Base-by-base conservation (phyloP, 2,888 invertebrate genomes). In the Sialis fuliginosa region DNA sequence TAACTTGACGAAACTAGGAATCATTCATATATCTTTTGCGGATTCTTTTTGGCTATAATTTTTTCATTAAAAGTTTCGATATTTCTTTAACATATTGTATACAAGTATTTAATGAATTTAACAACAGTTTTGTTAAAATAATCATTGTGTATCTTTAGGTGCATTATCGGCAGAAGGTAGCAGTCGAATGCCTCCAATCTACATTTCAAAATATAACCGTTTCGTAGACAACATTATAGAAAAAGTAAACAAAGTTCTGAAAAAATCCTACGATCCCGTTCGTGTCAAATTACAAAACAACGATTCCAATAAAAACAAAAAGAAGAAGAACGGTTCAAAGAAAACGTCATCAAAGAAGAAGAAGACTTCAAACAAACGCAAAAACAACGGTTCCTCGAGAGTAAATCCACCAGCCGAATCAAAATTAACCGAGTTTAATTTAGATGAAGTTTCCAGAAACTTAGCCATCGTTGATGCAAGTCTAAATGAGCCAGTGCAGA, bases 181-280 rank as follows among this genome's bases (percentile, higher is more conserved):
- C 33, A 42, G 48, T 41, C 34, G 69, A 45, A 62, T 85, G 52
- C 79, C 87, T 35, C 77, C 81, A 7, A 72, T 79, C 50, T 81
- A 84, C 67, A 79, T 83, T 33, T 74, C 81, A 45, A 86, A 86
- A 59, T 88, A 88, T 69, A 89, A 89, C 66, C 75, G 81, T 54
- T 88, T 87, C 63, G 81, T 87, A 48, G 89, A 89, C 65, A 84
- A 79, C 55, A 84, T 88, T 54, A 70, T 88, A 52, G 77, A 77
- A 48, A 75, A 85, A 55, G 86, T 89, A 66, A 89, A 88, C 65
- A 78, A 79, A 54, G 83, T 88, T 49, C 66, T 89, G 52, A 73
- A 80, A 44, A 74, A 77, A 52, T 84, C 82, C 44, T 89, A 87
- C 64, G 88, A 89, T 60, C 88, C 88, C 0, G 88, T 89, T 48